Percentiles rank a stretch among this genome's conserved stretches.
Evolutionary conservation across 2,888 invertebrate species (phyloP).

Genomic region (Conistra vaccinii): DNA sequence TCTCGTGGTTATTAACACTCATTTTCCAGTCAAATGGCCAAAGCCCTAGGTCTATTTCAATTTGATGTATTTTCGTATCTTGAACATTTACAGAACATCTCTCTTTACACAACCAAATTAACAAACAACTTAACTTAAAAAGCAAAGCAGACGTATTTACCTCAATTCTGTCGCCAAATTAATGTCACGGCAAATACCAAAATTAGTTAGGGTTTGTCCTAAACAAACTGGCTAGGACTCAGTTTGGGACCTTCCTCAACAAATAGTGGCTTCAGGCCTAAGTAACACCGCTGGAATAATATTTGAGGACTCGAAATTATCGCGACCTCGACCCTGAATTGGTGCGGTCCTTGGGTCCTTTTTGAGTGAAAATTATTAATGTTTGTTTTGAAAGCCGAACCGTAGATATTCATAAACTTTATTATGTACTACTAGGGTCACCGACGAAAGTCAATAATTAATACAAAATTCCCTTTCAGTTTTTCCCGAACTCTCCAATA

Average conservation of each 20-base stretch:
- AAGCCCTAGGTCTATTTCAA: not conserved
- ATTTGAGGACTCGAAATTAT: slow-evolving; percentile 58
- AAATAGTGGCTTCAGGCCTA: slow-evolving; percentile 51
- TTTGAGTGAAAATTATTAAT: slow-evolving; percentile 4
- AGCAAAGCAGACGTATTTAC: slow-evolving; percentile 49
- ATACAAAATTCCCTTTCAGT: not conserved
- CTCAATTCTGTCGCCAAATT: slow-evolving; percentile 45
- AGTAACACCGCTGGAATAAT: slow-evolving; percentile 52
- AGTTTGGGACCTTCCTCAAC: slow-evolving; percentile 48
- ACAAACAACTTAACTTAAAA: slow-evolving; percentile 50
- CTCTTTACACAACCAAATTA: slow-evolving; percentile 37
- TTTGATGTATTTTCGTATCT: slow-evolving; percentile 4
- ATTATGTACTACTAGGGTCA: not conserved
- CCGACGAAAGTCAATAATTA: not conserved
- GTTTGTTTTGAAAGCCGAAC: not conserved
- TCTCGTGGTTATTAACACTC: no score
- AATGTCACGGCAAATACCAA: slow-evolving; percentile 56
- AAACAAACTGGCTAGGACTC: slow-evolving; percentile 61
- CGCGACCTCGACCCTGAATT: slow-evolving; percentile 9
- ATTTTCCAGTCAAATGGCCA: not conserved
- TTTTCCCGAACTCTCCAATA: not conserved
- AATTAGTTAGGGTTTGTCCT: slow-evolving; percentile 62
- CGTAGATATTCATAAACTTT: not conserved
- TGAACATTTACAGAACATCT: slow-evolving; percentile 2
- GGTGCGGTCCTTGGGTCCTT: not conserved